Base-by-base conservation (phyloP, 2,797 vertebrate species). In the Limnodromus scolopaceus region DNA sequence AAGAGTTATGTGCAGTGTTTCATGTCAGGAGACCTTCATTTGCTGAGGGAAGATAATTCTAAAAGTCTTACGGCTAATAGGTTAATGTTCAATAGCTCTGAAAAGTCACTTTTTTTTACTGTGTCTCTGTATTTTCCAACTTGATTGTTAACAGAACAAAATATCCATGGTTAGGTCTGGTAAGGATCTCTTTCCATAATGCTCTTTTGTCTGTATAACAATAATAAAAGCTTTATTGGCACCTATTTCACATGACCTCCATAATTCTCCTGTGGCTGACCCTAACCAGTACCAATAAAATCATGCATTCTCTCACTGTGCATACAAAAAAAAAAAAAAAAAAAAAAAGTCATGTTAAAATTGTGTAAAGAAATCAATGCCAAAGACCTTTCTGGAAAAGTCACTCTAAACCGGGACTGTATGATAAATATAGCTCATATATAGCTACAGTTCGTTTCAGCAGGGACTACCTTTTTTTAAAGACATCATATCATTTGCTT, bases 221-320 rank as follows among this genome's bases (percentile, higher is more conserved):
- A 94, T 95, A 95, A 96, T 96, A 97, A 97, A 97, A 96, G 95
- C 96, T 95, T 97, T 97, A 95, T 93, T 95, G 95, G 93, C 95
- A 96, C 92, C 93, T 95, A 92, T 96, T 96, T 96, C 94, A 96
- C 93, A 95, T 96, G 96, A 97, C 80, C 85, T 87, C 80, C 85
- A 68, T 95, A 96, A 95, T 96, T 97, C 95, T 94, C 85, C 75
- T 95, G 94, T 74, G 96, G 81, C 96, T 93, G 96, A 95, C 93
- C 96, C 81, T 96, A 94, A 95, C 81, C 78, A 96, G 93, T 74
- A 96, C 96, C 92, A 96, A 85, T 95, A 97, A 96, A 97, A 91
- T 78, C 60, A 87, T 36, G 78, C 70, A 82, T 89, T 96, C 79
- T 91, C 86, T 92, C 86, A 63, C 77, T 84, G 86, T 93, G 93